Conservation (phyloP, 2,888 invertebrate species). For the Atrina japonica region DNA sequence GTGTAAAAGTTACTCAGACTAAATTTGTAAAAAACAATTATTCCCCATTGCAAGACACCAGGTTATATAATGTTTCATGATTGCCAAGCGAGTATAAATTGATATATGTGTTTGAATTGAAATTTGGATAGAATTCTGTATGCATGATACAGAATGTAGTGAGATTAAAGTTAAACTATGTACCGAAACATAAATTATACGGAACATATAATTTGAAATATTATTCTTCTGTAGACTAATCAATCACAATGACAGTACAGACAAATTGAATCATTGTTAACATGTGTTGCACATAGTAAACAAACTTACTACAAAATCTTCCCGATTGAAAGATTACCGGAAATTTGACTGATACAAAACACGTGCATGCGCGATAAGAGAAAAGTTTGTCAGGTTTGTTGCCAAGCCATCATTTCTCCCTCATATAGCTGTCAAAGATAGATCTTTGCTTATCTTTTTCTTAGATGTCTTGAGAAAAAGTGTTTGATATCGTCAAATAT, state of each 20-base stretch:
- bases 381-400: conserved; percentile 23
- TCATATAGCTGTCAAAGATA: conserved; percentile 11
- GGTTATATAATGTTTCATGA: too few relatives aligned
- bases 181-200: too few relatives aligned
- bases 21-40: too few relatives aligned
- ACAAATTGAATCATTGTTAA: conserved; percentile 46
- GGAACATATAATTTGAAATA: too few relatives aligned
- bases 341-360: conserved; percentile 38
- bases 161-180: too few relatives aligned
- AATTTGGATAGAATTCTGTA: too few relatives aligned
- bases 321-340: conserved; percentile 30
- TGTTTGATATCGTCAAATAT: conserved; percentile 16
- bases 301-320: conserved; percentile 20
- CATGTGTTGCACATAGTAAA: conserved; percentile 35
- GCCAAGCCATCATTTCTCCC: conserved; percentile 24
- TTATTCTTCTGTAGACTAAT: not conserved
- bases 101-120: too few relatives aligned
- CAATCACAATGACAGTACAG: conserved; percentile 35
- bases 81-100: too few relatives aligned
- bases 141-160: too few relatives aligned
- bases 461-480: not conserved
- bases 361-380: conserved; percentile 41
- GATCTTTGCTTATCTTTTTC: conserved; percentile 6
- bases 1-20: conserved; percentile 12
- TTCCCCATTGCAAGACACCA: too few relatives aligned